Evolutionary conservation across 2,113 vertebrate species (phyloP), one percentile per base, ranked within the genome.

Genomic region (Cairina moschata): DNA sequence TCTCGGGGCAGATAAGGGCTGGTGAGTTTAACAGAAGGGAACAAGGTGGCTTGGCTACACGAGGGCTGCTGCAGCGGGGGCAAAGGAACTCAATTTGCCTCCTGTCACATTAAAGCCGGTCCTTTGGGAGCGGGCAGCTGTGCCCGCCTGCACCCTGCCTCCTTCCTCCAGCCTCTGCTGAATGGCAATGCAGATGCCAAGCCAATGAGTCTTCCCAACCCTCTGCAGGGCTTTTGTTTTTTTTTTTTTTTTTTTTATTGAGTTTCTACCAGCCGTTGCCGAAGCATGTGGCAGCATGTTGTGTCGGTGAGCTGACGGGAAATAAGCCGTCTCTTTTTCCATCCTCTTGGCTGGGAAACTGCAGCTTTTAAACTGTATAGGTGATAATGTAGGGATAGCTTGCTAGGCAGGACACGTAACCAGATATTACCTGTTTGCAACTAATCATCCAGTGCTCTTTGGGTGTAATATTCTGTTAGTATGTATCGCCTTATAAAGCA

Each of bases 281-380:
- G 83, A 3, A 92, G 94, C 94, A 1, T 93, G 96, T 96, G 90
- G 84, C 81, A 88, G 94, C 97, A 84, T 1, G 97, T 14, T 5
- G 44, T 8, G 71, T 9, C 1, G 44, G 73, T 29, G 81, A 80
- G 31, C 71, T 13, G 72, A 42, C 1, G 4, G 92, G 90, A 94
- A 95, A 54, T 8, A 28, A 40, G 50, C n/a, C 46, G 59, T 4
- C 75, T 42, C 32, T 81, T 78, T 68, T 95, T 91, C 88, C 95
- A 69, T 46, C 75, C 78, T 94, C 68, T 9, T 32, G 83, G 84
- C 86, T 84, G 88, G 69, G 84, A 92, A 96, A 75, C 87, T 1
- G 0, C 54, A 40, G 80, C 69, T 65, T 60, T 67, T 67, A 56
- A 54, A 69, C 84, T 32, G 38, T 5, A 42, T 3, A 10, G 65